Base-by-base conservation (phyloP, 2,113 vertebrate species). In the Rhabdomys dilectus region DNA sequence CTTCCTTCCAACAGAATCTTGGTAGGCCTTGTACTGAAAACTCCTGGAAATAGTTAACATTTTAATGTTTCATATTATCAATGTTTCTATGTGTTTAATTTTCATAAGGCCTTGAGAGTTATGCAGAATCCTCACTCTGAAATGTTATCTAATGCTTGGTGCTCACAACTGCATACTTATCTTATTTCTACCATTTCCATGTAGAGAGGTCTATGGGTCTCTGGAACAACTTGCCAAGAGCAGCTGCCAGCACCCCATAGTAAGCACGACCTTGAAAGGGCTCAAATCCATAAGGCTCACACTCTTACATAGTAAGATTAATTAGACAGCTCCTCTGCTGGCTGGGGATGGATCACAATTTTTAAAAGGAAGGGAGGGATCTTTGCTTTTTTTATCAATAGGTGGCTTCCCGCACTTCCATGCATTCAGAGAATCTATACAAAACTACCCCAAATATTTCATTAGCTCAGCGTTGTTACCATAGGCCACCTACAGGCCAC, bases 161-260 rank as follows among this genome's bases (percentile, higher is more conserved):
- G 48, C 31, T 82, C n/a, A 0, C 2, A 19, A 26, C 9, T 70
- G 26, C 42, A 3, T 21, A 16, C 53, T 21, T n/a, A 84, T 68
- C 34, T 9, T 31, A 16, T 86, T 64, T 21, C 0, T 48, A n/a
- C 13, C 53, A 1, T 21, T 53, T 80, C 48, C 31, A n/a, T 26
- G 26, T 1, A 0, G 22, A 19, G 31, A 90, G 34, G 34, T 15
- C 12, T 34, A 6, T 36, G 0, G 34, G 56, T 70, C 56, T 8
- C 2, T 89, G 85, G 2, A 56, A 42, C 10, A 4, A 58, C 2
- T 31, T 26, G 1, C 0, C 1, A 26, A 66, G 45, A 3, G n/a
- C 4, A 15, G 21, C 42, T 53, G 42, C 12, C 9, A 58, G 72
- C 31, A 7, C 29, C 7, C 1, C 62, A 12, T 7, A 2, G 31